Evolutionary conservation across 2,113 vertebrate genomes (phyloP), one percentile per base, ranked within the genome.

Genomic region (Scartelaos histophorus): DNA sequence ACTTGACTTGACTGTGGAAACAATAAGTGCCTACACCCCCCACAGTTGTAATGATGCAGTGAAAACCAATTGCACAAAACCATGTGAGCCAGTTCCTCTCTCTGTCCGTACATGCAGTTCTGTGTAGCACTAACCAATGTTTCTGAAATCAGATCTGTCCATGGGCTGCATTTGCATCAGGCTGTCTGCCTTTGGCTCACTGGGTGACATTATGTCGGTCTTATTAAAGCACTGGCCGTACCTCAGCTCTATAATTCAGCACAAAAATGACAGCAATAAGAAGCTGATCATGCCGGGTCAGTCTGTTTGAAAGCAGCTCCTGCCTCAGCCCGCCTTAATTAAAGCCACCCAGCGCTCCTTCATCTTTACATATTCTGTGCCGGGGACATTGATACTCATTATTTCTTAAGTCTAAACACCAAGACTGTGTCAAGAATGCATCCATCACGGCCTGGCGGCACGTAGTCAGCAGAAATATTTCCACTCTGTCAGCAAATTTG

Each of bases 381-480:
- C 95, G 94, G 96, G 95, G 96, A 98, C 97, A 97, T 96, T 98
- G 98, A 96, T 98, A 98, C 97, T 98, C 98, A 99, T 99, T 98
- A 99, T 98, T 98, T 97, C 95, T 94, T 95, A 94, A 97, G 96
- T 96, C 96, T 95, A 97, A 98, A 97, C 95, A 97, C 95, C 95
- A 95, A 97, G 96, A 95, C 95, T 96, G 95, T 98, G 97, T 99
- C 98, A 99, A 98, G 97, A 98, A 98, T 94, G 94, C 97, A 98
- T 98, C 97, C 96, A 97, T 99, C 97, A 98, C 93, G 0, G 66
- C 79, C 85, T 67, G 79, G 82, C 89, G 82, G 75, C 87, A 90
- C 25, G 11, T 79, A 91, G 92, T 93, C 93, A 94, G 97, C 96
- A 86, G 90, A 96, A 94, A 73, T 79, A 80, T 94, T 96, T 94